Conservation (phyloP, 1,140 invertebrate species). For the Platorchestia sp. region DNA sequence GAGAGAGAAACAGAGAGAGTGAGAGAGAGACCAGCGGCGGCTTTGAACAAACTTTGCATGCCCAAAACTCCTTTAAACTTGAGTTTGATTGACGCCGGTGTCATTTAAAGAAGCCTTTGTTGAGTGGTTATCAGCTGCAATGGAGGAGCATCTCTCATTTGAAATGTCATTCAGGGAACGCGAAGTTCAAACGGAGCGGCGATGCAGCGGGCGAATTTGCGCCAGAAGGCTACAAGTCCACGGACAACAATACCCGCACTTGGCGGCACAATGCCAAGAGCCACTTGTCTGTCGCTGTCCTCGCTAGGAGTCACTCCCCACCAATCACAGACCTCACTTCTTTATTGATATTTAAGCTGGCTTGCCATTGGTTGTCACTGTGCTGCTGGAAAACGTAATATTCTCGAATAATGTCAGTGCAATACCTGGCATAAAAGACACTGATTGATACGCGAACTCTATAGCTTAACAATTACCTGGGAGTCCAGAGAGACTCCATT, state of each 20-base stretch:
- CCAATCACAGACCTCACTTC: slow-evolving; percentile 37
- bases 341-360: slow-evolving; percentile 52
- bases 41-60: neutral
- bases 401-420: slow-evolving; percentile 46
- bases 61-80: neutral
- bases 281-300: slow-evolving; percentile 25
- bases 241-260: slow-evolving; percentile 6
- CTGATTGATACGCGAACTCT: slow-evolving; percentile 47
- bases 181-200: neutral
- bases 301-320: neutral
- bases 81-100: neutral
- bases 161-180: slow-evolving; percentile 4
- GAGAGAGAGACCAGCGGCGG: neutral
- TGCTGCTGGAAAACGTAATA: slow-evolving; percentile 30
- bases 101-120: slow-evolving; percentile 18
- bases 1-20: too few species aligned
- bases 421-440: slow-evolving; percentile 43
- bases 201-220: neutral
- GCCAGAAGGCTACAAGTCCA: neutral
- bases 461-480: slow-evolving; percentile 45
- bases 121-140: neutral
- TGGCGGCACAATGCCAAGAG: neutral
- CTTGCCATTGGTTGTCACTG: slow-evolving; percentile 39
- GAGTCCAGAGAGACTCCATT: slow-evolving; percentile 30
- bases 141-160: slow-evolving; percentile 28